phyloP scores from a whole-genome alignment of 2,888 invertebrate species.

The Maniola hyperantus region DNA sequence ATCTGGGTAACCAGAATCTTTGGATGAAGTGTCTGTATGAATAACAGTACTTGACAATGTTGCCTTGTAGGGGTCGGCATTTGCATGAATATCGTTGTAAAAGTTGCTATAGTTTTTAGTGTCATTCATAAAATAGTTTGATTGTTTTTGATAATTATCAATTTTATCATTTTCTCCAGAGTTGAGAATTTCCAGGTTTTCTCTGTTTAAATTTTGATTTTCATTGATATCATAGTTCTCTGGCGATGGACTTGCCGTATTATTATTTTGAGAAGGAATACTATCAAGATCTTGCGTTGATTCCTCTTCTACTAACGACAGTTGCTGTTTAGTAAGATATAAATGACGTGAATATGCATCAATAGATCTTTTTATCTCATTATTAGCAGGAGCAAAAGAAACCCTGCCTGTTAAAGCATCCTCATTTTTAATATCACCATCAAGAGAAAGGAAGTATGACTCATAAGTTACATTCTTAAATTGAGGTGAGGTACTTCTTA shows the following conservation, averaged over 20 bases:
- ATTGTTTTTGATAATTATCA: constrained; percentile 41
- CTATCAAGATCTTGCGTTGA: constrained; percentile 76
- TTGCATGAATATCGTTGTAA: constrained; percentile 65
- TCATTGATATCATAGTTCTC: constrained; percentile 48
- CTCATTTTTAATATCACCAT: constrained; percentile 51
- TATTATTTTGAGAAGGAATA: constrained; percentile 63
- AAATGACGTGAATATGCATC: constrained; percentile 63
- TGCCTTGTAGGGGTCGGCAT: constrained; percentile 51
- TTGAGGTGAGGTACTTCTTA: constrained; percentile 57
- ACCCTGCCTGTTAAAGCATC: constrained; percentile 52
- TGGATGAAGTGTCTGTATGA: constrained; percentile 70
- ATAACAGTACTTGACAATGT: constrained; percentile 64
- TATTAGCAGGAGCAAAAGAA: constrained; percentile 54
- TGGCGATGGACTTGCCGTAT: constrained; percentile 58
- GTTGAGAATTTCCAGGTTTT: constrained; percentile 16
- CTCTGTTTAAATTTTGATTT: constrained; percentile 7
- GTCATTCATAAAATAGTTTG: constrained; percentile 49
- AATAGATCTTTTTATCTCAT: constrained; percentile 60
- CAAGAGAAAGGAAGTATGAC: constrained; percentile 66
- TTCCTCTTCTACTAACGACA: constrained; percentile 79
- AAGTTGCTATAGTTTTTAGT: constrained; percentile 66
- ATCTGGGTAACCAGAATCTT: constrained; percentile 75
- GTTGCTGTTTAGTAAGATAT: constrained; percentile 66
- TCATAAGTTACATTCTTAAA: constrained; percentile 60
- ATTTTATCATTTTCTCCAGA: constrained; percentile 27